These are phyloP conservation scores for Oriolus oriolus DNA, from an alignment of 2,113 vertebrate genomes.

Conservation along the genomic window DNA sequence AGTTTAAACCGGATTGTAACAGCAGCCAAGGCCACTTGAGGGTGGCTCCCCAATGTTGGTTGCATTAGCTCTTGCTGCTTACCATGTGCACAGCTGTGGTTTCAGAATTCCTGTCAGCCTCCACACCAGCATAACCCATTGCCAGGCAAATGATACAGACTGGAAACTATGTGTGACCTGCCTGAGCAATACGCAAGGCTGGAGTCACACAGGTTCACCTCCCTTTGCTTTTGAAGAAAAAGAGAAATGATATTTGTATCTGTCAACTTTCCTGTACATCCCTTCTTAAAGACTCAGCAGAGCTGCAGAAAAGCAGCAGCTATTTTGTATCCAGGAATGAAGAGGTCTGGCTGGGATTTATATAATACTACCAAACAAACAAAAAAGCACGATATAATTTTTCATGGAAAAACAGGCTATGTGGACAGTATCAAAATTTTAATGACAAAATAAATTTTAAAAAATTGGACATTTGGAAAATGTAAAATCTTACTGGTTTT, in stretches of 20 bases:
- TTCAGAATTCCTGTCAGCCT: not conserved
- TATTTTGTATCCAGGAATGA: not conserved
- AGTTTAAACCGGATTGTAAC: no score
- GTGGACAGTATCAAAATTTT: not conserved
- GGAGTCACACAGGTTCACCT: not conserved
- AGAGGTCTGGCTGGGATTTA: not conserved
- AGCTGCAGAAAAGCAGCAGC: not conserved
- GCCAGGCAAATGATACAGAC: not conserved
- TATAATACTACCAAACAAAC: not conserved
- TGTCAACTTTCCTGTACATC: not conserved
- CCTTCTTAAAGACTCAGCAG: not conserved
- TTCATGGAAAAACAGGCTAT: not conserved
- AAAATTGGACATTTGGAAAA: not conserved
- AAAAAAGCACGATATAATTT: not conserved
- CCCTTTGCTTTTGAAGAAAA: not conserved
- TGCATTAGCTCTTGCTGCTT: not conserved
- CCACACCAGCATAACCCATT: not conserved
- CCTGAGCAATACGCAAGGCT: not conserved
- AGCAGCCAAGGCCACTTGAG: not conserved
- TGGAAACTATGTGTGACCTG: accelerated
- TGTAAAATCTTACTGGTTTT: not conserved
- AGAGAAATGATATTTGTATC: not conserved
- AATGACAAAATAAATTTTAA: not conserved
- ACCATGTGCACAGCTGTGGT: not conserved
- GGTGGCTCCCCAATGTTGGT: not conserved